Percentiles rank a stretch among this genome's conserved stretches.
phyloP scores from a whole-genome alignment of 2,888 invertebrate species.

The Ametastegia equiseti region DNA sequence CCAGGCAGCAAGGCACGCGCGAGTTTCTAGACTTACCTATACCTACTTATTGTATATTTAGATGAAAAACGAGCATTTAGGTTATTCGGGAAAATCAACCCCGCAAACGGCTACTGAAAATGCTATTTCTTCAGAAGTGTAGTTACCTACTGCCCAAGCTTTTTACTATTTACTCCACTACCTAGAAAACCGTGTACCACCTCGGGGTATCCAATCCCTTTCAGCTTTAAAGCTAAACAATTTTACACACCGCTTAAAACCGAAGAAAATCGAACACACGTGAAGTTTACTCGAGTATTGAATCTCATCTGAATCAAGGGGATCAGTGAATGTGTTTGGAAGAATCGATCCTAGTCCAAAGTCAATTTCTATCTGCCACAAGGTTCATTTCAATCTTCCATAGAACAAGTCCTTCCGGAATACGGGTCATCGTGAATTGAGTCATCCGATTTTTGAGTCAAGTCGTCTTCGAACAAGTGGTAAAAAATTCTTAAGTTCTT shows the following conservation, averaged over 20 bases:
- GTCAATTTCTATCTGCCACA: no score
- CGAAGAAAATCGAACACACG: background rate
- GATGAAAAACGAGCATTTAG: background rate
- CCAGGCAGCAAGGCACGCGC: background rate
- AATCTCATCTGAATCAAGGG: no score
- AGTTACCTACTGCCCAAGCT: background rate
- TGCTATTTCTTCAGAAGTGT: background rate
- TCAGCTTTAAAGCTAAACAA: background rate
- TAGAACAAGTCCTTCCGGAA: no score
- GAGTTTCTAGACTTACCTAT: background rate
- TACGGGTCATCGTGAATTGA: no score
- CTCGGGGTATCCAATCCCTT: background rate
- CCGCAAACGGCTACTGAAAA: background rate
- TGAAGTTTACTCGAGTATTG: no score
- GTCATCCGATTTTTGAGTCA: no score
- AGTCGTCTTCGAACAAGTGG: no score
- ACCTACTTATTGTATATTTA: slow-evolving; percentile 25
- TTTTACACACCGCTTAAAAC: slow-evolving; percentile 1
- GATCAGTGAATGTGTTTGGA: no score
- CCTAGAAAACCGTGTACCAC: background rate
- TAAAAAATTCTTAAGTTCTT: no score
- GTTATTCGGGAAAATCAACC: slow-evolving; percentile 1
- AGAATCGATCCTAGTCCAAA: no score
- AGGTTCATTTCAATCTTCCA: no score
- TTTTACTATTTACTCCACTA: background rate